Conservation (phyloP, 2,888 invertebrate species). For the Ganaspis brasiliensis region DNA sequence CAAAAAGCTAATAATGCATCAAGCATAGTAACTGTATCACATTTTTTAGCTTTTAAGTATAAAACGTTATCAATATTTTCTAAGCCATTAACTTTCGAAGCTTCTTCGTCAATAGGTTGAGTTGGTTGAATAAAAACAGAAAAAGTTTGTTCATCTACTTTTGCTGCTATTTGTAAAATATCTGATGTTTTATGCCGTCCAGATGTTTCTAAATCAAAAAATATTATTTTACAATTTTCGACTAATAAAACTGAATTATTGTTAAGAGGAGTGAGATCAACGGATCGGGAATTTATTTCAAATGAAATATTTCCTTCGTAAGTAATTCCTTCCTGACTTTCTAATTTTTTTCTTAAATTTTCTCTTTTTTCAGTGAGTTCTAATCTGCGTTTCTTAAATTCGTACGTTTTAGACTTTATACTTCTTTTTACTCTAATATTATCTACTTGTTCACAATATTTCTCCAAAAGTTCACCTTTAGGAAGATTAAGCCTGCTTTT, state of each 20-base stretch:
- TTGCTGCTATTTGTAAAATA: constrained; percentile 36
- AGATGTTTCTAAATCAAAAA: constrained; percentile 35
- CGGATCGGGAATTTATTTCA: constrained; percentile 12
- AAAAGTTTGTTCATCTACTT: constrained; percentile 16
- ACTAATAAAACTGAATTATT: not conserved
- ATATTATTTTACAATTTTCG: constrained; percentile 17
- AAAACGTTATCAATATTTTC: constrained; percentile 4
- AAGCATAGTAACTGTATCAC: not conserved
- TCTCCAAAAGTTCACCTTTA: constrained; percentile 29
- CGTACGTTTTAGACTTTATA: constrained; percentile 36
- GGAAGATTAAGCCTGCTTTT: constrained; percentile 38
- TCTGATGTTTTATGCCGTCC: constrained; percentile 6
- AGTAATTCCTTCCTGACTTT: constrained; percentile 41
- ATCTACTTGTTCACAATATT: constrained; percentile 45
- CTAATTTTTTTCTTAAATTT: too few relatives aligned
- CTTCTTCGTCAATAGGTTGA: constrained; percentile 14
- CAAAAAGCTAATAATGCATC: constrained; percentile 22
- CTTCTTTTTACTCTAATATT: constrained; percentile 27
- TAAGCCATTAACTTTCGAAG: constrained; percentile 20
- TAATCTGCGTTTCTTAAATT: too few relatives aligned
- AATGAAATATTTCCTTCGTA: too few relatives aligned
- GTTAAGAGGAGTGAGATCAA: not conserved
- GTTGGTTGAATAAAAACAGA: constrained; percentile 35
- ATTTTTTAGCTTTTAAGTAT: constrained; percentile 29
- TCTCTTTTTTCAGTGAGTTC: constrained; percentile 34